Evolutionary conservation across 2,888 invertebrate species (phyloP), one percentile per base, ranked within the genome.

Genomic region (Acronicta alni): DNA sequence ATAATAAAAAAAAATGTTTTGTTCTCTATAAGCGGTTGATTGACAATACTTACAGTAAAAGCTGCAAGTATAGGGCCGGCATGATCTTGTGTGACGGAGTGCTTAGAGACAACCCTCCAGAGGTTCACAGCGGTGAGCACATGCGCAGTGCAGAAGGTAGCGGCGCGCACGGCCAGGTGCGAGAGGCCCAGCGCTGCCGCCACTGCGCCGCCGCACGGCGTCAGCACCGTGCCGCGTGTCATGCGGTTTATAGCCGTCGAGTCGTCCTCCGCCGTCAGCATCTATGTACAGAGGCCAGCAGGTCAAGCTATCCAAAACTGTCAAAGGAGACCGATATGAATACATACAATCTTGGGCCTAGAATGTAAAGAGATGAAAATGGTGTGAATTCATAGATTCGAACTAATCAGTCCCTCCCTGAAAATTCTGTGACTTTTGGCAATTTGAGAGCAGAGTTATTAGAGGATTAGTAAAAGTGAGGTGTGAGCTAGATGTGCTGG

Each of bases 261-360:
- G 69, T 92, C 92, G 56, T 92, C 92, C 46, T 92, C 92, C 0
- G 92, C 91, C 37, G 92, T 91, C 30, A 92, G 65, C 89, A 92
- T 85, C 92, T 92, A 45, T 7, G 4, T 14, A 35, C 3, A n/a
- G n/a, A n/a, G n/a, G n/a, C n/a, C n/a, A n/a, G n/a, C n/a, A n/a
- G n/a, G n/a, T n/a, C n/a, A n/a, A n/a, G n/a, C n/a, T n/a, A n/a
- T n/a, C n/a, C n/a, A n/a, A n/a, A n/a, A n/a, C n/a, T n/a, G n/a
- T n/a, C n/a, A n/a, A n/a, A n/a, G n/a, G n/a, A n/a, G n/a, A n/a
- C n/a, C n/a, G n/a, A n/a, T n/a, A n/a, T n/a, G n/a, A n/a, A n/a
- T n/a, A n/a, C n/a, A n/a, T n/a, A n/a, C n/a, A n/a, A n/a, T n/a
- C n/a, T n/a, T n/a, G n/a, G n/a, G n/a, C n/a, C n/a, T n/a, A n/a